Base-by-base conservation (phyloP, 2,113 vertebrate genomes). In the Heptranchias perlo region DNA sequence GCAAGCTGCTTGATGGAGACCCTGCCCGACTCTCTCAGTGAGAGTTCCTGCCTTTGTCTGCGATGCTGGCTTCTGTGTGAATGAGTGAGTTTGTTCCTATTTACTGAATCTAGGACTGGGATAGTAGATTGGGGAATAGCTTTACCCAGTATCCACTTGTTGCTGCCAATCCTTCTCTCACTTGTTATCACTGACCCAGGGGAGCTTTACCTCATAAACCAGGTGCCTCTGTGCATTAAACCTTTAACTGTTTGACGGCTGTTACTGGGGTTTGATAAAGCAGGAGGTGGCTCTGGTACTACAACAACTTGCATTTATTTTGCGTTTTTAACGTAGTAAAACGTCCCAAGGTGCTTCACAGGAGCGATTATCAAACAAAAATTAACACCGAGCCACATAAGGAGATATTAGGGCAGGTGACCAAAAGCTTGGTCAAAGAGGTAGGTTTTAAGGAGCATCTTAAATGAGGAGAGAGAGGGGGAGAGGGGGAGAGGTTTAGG, bases 181-280 rank as follows among this genome's bases (percentile, higher is more conserved):
- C 97, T 97, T 97, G 96, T 97, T 96, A 97, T 96, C 97, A 96
- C 96, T 97, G 97, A 97, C 96, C 97, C 97, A 96, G 96, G 97
- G 97, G 97, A 97, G 97, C 96, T 96, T 97, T 96, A 97, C 96
- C 96, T 97, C 97, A 97, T 97, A 97, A 97, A 98, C 97, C 98
- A 98, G 98, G 98, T 98, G 98, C 98, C 97, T 96, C 97, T 97
- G 97, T 97, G 97, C 98, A 97, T 98, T 98, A 97, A 98, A 98
- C 98, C 98, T 98, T 98, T 98, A 97, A 96, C 96, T 96, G 64
- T 78, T 44, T 86, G 97, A 98, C 97, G 97, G 98, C 97, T 97
- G 96, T 96, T 95, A 97, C 31, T 61, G 54, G 7, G n/a, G 54
- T 16, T 61, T 92, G 3, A 28, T 25, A 58, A 35, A 91, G 87